These are phyloP conservation scores for Diglossa cyanea DNA, from an alignment of 2,797 vertebrate species.

Conservation along the genomic window DNA sequence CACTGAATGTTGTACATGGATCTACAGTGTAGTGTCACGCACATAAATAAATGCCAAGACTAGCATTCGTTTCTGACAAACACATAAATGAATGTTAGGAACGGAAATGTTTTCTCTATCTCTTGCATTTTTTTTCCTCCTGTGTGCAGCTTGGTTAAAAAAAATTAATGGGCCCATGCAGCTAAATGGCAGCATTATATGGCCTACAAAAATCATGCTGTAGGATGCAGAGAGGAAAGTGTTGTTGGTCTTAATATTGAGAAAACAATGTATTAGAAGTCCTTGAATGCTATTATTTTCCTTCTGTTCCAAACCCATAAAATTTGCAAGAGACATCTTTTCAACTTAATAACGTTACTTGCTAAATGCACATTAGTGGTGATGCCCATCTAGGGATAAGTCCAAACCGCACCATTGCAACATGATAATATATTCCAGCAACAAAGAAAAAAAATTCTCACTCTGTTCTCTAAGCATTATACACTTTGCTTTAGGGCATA, in stretches of 20 bases:
- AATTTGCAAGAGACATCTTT: conserved; percentile 1
- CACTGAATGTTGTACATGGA: background rate
- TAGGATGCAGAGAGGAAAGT: background rate
- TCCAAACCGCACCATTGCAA: background rate
- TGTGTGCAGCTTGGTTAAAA: background rate
- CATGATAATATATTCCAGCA: conserved; percentile 21
- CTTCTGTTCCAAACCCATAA: background rate
- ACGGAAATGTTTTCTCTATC: background rate
- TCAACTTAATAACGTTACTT: conserved; percentile 2
- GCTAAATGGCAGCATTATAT: background rate
- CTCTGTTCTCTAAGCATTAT: conserved; percentile 19
- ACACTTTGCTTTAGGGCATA: conserved; percentile 24
- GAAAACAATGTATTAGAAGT: background rate
- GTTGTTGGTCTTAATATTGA: background rate
- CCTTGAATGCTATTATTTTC: background rate
- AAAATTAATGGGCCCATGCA: background rate
- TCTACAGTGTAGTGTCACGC: background rate
- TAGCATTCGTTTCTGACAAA: background rate
- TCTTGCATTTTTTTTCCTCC: background rate
- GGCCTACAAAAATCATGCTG: background rate
- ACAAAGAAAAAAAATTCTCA: background rate
- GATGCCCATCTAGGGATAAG: conserved; percentile 1
- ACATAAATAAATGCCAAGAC: background rate
- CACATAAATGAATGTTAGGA: background rate
- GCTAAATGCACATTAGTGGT: background rate